Conservation (phyloP, 1,140 invertebrate genomes). For the Temnothorax longispinosus region DNA sequence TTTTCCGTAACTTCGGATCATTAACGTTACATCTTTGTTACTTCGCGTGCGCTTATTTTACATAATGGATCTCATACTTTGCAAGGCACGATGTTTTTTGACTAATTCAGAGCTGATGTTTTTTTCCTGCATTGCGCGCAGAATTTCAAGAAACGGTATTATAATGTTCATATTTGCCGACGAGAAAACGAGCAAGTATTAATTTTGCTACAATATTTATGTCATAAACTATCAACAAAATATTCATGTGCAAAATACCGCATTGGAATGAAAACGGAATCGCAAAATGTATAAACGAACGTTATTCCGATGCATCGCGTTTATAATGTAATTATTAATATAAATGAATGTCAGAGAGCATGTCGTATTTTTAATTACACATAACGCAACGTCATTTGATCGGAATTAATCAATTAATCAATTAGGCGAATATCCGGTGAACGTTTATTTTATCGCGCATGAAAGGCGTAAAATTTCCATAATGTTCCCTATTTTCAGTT, state of each 20-base stretch:
- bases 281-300: constrained; percentile 9
- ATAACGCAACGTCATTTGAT: constrained; percentile 49
- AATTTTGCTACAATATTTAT: constrained; percentile 44
- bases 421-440: constrained; percentile 41
- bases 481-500: neutral
- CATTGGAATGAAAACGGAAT: constrained; percentile 26
- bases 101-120: neutral
- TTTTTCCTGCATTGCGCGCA: neutral
- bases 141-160: neutral
- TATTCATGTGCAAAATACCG: constrained; percentile 28
- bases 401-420: constrained; percentile 51
- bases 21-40: constrained; percentile 13
- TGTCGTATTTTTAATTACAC: constrained; percentile 48
- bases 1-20: neutral
- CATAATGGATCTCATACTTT: neutral
- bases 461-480: constrained; percentile 15
- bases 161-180: neutral
- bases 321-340: constrained; percentile 43
- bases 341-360: constrained; percentile 50
- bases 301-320: constrained; percentile 30
- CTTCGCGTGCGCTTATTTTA: neutral
- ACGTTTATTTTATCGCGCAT: constrained; percentile 41
- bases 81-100: neutral
- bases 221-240: constrained; percentile 7
- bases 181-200: neutral